A percentile compares a stretch with the other conserved stretches of the same genome.
These are phyloP conservation scores for Pao palembangensis DNA, from an alignment of 2,113 vertebrate genomes.

Conservation along the genomic window DNA sequence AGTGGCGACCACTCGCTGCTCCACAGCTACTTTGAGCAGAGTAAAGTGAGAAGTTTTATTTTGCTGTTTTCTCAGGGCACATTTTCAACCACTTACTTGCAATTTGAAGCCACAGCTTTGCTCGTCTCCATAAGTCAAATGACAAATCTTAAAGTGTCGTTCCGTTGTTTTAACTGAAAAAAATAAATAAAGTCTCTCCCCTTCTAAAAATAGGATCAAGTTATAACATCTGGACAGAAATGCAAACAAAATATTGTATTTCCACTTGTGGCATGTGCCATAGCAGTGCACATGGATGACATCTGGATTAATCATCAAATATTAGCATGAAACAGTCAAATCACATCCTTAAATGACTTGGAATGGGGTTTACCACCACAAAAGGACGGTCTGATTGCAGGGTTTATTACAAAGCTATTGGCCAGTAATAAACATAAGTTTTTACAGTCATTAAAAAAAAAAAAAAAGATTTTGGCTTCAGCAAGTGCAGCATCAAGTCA, in stretches of 20 bases:
- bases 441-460: no score
- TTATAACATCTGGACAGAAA: not conserved
- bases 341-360: not conserved
- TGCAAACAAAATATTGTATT: no score
- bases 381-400: no score
- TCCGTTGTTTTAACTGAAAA: not conserved
- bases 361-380: no score
- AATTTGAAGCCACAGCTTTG: not conserved
- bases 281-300: not conserved
- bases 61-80: conserved; percentile 65
- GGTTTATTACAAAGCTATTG: no score
- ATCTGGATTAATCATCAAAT: not conserved
- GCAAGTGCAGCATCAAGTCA: no score
- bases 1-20: not conserved
- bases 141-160: not conserved
- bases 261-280: not conserved
- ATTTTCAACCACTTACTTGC: conserved; percentile 51
- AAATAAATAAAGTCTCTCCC: not conserved
- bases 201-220: not conserved
- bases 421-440: no score
- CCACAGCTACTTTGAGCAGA: conserved; percentile 1
- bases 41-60: not conserved
- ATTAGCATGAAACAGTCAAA: not conserved
- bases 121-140: not conserved
- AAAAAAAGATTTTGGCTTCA: no score